Evolutionary conservation across 2,797 vertebrate species (phyloP).

Genomic region (Eulemur albifrons): DNA sequence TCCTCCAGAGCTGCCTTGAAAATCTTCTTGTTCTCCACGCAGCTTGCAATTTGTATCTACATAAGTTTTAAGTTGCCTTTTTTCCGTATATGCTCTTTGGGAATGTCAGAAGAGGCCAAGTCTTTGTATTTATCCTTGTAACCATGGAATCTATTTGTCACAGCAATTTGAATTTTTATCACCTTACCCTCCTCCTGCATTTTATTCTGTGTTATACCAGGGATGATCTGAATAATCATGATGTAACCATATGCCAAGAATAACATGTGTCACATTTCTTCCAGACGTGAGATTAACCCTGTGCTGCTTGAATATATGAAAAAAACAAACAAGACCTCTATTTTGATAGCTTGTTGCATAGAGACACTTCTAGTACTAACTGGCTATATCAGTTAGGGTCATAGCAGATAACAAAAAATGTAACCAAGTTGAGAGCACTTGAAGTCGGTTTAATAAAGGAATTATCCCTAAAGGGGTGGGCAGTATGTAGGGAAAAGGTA

Average conservation of each 20-base stretch:
- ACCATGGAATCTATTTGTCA: not conserved
- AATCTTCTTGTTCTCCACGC: not conserved
- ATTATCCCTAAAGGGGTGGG: rapidly evolving
- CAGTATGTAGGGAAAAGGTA: not conserved
- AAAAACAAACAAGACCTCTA: not conserved
- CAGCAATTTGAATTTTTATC: slow-evolving; percentile 10
- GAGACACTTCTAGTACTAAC: not conserved
- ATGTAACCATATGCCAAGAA: not conserved
- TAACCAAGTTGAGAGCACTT: not conserved
- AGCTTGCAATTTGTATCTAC: not conserved
- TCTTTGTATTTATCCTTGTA: slow-evolving; percentile 32
- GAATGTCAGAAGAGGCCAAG: not conserved
- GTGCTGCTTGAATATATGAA: not conserved
- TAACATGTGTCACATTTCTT: not conserved
- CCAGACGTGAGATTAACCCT: not conserved
- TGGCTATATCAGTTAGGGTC: not conserved
- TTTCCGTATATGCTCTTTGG: not conserved
- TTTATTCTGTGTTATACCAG: not conserved
- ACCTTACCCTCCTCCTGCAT: not conserved
- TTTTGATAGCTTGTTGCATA: not conserved
- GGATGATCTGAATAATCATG: not conserved
- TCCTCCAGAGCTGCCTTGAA: not conserved
- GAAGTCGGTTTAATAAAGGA: not conserved
- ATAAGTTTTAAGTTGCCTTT: not conserved
- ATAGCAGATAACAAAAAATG: not conserved